A percentile compares a stretch with the other conserved stretches of the same genome.
phyloP scores from a whole-genome alignment of 1,140 invertebrate genomes.

The Gonioctena quinquepunctata region DNA sequence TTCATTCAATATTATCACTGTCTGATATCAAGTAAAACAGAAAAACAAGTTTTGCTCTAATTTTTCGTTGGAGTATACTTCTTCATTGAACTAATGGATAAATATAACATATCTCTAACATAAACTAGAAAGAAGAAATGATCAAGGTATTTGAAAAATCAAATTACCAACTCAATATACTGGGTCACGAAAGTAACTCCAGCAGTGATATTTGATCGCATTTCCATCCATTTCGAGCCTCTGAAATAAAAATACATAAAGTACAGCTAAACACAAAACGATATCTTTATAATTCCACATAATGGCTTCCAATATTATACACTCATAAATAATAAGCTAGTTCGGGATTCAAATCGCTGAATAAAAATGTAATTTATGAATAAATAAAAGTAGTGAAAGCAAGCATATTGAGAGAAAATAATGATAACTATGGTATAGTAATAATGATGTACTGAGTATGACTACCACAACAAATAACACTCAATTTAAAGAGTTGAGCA shows the following conservation, averaged over 20 bases:
- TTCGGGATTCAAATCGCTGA: background rate
- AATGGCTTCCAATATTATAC: background rate
- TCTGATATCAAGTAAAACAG: no score
- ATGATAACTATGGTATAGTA: background rate
- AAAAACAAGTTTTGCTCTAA: no score
- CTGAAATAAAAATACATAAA: background rate
- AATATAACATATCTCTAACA: no score
- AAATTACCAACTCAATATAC: no score
- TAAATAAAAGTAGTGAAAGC: constrained; percentile 10
- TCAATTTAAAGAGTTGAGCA: background rate
- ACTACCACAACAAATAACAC: background rate
- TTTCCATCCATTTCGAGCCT: background rate
- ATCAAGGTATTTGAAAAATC: no score
- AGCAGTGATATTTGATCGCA: background rate
- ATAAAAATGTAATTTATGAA: constrained; percentile 14
- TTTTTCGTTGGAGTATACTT: no score
- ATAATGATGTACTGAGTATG: background rate
- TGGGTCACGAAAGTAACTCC: background rate
- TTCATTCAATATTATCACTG: no score
- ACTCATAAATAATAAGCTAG: constrained; percentile 6
- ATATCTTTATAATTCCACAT: constrained; percentile 3
- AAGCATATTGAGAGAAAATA: constrained; percentile 11
- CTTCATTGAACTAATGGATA: no score
- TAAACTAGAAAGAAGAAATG: no score
- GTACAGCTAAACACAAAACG: background rate